phyloP scores from a whole-genome alignment of 1,140 invertebrate genomes.

The Penaeus vannamei region DNA sequence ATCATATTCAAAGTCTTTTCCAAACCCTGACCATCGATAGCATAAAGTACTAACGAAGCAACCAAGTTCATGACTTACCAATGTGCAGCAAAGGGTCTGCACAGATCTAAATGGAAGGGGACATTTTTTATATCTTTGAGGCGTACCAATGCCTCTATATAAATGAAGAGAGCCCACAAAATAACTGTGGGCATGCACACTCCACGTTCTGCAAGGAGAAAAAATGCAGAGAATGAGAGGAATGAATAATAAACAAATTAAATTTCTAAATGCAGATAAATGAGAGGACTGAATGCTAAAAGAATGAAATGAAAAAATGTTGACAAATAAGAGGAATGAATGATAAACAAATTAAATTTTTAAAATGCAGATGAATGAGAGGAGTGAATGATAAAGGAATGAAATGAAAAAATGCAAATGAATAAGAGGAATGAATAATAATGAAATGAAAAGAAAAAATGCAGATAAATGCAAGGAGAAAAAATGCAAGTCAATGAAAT shows the following conservation, averaged over 20 bases:
- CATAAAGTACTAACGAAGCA: background rate
- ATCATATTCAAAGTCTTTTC: too few relatives aligned
- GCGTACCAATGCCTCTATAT: conserved; percentile 92
- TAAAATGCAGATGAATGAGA: too few relatives aligned
- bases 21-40: background rate
- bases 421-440: too few relatives aligned
- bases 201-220: conserved; percentile 83
- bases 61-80: conserved; percentile 78
- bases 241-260: background rate
- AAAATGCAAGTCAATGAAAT: background rate
- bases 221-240: background rate
- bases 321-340: too few relatives aligned
- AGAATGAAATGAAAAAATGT: too few relatives aligned
- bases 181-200: conserved; percentile 95
- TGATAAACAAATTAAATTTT: too few relatives aligned
- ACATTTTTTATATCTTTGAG: conserved; percentile 89
- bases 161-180: conserved; percentile 95
- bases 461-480: conserved; percentile 75
- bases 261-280: background rate
- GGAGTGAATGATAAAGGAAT: too few relatives aligned
- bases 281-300: conserved; percentile 28
- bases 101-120: conserved; percentile 93
- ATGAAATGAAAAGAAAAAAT: too few relatives aligned
- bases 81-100: conserved; percentile 97
- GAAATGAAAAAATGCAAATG: too few relatives aligned